These are phyloP conservation scores for Turritopsis dohrnii DNA, from an alignment of 30 jellyfish, hydroid and myxozoan species.

Conservation along the genomic window DNA sequence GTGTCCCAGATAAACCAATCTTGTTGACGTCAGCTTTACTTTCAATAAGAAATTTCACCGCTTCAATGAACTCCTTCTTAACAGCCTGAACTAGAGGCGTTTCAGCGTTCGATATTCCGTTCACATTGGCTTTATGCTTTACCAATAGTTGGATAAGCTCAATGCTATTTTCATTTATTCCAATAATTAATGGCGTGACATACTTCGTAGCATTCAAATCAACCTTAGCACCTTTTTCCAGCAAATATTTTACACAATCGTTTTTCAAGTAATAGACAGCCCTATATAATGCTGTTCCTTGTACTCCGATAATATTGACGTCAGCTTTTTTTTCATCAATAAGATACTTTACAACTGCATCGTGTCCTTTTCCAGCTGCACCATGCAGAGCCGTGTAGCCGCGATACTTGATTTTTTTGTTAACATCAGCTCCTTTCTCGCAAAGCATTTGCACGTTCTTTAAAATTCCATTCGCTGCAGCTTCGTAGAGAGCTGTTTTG, in stretches of 20 bases:
- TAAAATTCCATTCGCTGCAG: slow-evolving; percentile 2
- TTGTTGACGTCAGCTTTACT: slow-evolving; percentile 20
- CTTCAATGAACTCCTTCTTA: neutral
- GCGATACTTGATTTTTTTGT: slow-evolving; percentile 20
- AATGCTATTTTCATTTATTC: neutral
- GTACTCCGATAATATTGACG: neutral
- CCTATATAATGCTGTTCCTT: slow-evolving; percentile 9
- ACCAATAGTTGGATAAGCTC: neutral
- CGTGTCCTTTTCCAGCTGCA: slow-evolving; percentile 84
- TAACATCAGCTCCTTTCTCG: slow-evolving; percentile 12
- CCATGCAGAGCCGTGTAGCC: slow-evolving; percentile 96
- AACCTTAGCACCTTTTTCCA: slow-evolving; percentile 3
- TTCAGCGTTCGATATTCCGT: neutral
- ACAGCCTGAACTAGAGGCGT: slow-evolving; percentile 10
- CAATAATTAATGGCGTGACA: neutral
- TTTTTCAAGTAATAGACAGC: neutral
- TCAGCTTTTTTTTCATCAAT: slow-evolving; percentile 8
- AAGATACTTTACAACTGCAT: slow-evolving; percentile 42
- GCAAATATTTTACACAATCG: neutral
- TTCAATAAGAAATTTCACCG: neutral
- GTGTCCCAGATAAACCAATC: neutral
- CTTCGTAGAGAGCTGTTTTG: slow-evolving; percentile 9
- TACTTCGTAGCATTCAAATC: neutral
- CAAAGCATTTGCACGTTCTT: neutral
- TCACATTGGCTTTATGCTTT: neutral